Evolutionary conservation across 2,113 vertebrate genomes (phyloP).

Genomic region (Equus przewalskii): DNA sequence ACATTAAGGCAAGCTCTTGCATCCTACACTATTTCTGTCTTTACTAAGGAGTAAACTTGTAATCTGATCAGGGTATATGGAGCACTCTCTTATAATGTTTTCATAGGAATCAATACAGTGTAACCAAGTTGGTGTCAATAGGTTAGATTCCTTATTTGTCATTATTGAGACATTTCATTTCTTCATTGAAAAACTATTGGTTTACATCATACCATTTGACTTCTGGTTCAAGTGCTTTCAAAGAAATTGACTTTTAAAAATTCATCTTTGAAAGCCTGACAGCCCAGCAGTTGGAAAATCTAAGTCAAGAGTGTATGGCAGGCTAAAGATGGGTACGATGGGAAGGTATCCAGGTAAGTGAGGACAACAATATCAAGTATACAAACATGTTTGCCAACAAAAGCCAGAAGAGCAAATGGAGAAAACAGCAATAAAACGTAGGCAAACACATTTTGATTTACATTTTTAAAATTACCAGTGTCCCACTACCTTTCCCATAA

Average conservation of each 20-base stretch:
- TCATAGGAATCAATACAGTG: slow-evolving; percentile 40
- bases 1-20: not conserved
- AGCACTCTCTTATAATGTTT: slow-evolving; percentile 40
- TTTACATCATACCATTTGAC: slow-evolving; percentile 66
- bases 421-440: not conserved
- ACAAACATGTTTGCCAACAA: not conserved
- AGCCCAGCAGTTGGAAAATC: not conserved
- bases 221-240: slow-evolving; percentile 62
- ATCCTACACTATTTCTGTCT: not conserved
- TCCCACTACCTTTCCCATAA: not conserved
- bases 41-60: not conserved
- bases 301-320: not conserved
- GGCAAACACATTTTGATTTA: not conserved
- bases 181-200: slow-evolving; percentile 50
- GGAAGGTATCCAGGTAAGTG: not conserved
- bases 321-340: not conserved
- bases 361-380: not conserved
- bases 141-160: slow-evolving; percentile 64
- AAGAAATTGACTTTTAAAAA: slow-evolving; percentile 62
- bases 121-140: slow-evolving; percentile 66
- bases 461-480: not conserved
- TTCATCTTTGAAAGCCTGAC: slow-evolving; percentile 33
- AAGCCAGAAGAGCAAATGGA: not conserved
- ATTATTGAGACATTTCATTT: slow-evolving; percentile 66
- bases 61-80: not conserved